phyloP scores from a whole-genome alignment of 2,797 vertebrate species.

The Australoheros facetus region DNA sequence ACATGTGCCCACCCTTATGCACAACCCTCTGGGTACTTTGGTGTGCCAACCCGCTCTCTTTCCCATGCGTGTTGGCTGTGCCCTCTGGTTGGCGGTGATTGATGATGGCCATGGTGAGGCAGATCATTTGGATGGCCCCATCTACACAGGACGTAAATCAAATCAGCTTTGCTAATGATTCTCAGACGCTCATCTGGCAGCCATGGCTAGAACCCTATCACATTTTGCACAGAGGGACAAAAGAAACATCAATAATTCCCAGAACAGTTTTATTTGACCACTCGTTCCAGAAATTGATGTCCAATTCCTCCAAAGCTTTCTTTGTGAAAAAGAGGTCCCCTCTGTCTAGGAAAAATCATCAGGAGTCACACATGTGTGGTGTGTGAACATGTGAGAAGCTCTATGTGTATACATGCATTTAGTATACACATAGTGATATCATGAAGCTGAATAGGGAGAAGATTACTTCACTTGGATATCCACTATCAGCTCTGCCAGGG shows the following conservation, averaged over 20 bases:
- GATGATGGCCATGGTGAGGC: conserved; percentile 81
- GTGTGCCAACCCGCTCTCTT: conserved; percentile 70
- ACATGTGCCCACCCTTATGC: conserved; percentile 43
- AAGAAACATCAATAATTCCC: conserved; percentile 78
- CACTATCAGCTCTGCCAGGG: conserved; percentile 13
- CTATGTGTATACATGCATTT: conserved; percentile 32
- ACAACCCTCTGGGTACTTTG: conserved; percentile 64
- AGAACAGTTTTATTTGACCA: conserved; percentile 74
- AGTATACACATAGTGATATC: conserved; percentile 45
- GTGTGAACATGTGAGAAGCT: conserved; percentile 32
- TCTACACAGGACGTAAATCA: conserved; percentile 86
- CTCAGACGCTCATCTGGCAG: conserved; percentile 80
- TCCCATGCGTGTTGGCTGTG: conserved; percentile 73
- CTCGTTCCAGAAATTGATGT: conserved; percentile 63
- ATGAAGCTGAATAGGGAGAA: conserved; percentile 27
- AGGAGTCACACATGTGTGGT: conserved; percentile 27
- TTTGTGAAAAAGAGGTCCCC: conserved; percentile 31
- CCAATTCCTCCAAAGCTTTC: conserved; percentile 50
- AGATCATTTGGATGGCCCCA: conserved; percentile 86
- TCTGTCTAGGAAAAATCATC: conserved; percentile 36
- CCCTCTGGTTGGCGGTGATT: conserved; percentile 86
- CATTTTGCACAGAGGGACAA: conserved; percentile 68
- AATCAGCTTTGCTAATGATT: conserved; percentile 85
- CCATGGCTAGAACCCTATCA: conserved; percentile 72
- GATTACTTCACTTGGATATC: conserved; percentile 38